These are phyloP conservation scores for Amiota mariae DNA, from an alignment of 2,888 invertebrate genomes.

Conservation along the genomic window DNA sequence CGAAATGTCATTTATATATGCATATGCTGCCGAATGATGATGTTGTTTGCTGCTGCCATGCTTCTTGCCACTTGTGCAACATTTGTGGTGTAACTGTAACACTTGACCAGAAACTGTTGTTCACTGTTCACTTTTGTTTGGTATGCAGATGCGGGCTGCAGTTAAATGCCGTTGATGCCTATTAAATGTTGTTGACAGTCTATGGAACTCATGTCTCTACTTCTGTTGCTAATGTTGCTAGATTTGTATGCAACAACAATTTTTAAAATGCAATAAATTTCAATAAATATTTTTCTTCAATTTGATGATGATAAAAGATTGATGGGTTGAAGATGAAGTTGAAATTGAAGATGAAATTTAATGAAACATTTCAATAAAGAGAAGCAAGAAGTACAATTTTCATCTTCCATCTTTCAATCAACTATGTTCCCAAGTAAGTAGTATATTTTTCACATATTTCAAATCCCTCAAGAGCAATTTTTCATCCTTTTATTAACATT, in stretches of 20 bases:
- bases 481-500: no score
- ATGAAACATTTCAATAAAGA: no score
- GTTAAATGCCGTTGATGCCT: neutral
- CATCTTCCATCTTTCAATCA: no score
- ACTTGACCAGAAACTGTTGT: neutral
- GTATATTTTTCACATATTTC: no score
- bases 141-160: constrained; percentile 4
- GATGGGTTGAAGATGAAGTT: no score
- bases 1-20: constrained; percentile 9
- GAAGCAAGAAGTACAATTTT: no score
- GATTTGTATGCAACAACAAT: neutral
- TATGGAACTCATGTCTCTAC: no score
- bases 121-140: no score
- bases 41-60: neutral
- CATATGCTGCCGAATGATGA: no score
- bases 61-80: neutral
- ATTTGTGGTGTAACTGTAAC: constrained; percentile 5
- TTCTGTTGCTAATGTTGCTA: neutral
- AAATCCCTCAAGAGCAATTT: no score
- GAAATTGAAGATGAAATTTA: no score
- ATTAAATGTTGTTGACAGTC: neutral
- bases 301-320: neutral
- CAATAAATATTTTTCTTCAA: constrained; percentile 1
- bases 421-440: no score
- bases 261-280: constrained; percentile 8